A percentile compares a stretch with the other conserved stretches of the same genome.
Evolutionary conservation across 2,888 invertebrate genomes (phyloP).

Genomic region (Scaptomyza parva): DNA sequence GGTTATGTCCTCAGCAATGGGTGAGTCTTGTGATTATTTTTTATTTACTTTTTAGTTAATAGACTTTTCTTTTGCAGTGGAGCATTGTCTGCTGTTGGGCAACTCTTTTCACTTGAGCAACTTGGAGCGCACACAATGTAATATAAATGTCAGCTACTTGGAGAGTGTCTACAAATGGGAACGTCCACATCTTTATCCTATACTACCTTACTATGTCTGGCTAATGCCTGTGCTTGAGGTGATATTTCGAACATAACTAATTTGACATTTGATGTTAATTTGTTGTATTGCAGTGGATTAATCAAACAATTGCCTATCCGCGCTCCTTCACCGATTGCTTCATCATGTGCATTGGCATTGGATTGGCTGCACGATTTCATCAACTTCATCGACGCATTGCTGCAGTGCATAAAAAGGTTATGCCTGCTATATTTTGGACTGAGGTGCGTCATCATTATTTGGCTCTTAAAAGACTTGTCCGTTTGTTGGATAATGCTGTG

Average conservation of each 20-base stretch:
- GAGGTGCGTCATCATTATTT: slow-evolving; percentile 89
- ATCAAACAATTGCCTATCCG: slow-evolving; percentile 87
- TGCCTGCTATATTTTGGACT: slow-evolving; percentile 86
- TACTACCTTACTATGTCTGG: slow-evolving; percentile 73
- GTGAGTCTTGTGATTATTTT: slow-evolving; percentile 51
- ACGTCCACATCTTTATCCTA: slow-evolving; percentile 70
- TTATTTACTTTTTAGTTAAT: too few relatives aligned
- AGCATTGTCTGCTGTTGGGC: slow-evolving; percentile 73
- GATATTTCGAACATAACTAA: neutral
- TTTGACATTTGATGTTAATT: neutral
- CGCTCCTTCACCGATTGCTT: slow-evolving; percentile 91
- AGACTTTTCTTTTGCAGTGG: slow-evolving; percentile 59
- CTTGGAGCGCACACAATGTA: slow-evolving; percentile 75
- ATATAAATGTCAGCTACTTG: slow-evolving; percentile 74
- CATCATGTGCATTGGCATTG: slow-evolving; percentile 89
- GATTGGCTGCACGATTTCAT: slow-evolving; percentile 88
- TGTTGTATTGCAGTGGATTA: slow-evolving; percentile 75
- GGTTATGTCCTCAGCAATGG: slow-evolving; percentile 74
- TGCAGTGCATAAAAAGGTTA: slow-evolving; percentile 84
- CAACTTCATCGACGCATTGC: slow-evolving; percentile 86
- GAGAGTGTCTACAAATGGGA: slow-evolving; percentile 80
- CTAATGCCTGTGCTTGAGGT: slow-evolving; percentile 81
- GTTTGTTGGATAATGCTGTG: slow-evolving; percentile 87
- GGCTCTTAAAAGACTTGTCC: slow-evolving; percentile 87
- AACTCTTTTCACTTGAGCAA: slow-evolving; percentile 75